Conservation (phyloP, 1,140 invertebrate genomes). For the Rhopalosiphum maidis region DNA sequence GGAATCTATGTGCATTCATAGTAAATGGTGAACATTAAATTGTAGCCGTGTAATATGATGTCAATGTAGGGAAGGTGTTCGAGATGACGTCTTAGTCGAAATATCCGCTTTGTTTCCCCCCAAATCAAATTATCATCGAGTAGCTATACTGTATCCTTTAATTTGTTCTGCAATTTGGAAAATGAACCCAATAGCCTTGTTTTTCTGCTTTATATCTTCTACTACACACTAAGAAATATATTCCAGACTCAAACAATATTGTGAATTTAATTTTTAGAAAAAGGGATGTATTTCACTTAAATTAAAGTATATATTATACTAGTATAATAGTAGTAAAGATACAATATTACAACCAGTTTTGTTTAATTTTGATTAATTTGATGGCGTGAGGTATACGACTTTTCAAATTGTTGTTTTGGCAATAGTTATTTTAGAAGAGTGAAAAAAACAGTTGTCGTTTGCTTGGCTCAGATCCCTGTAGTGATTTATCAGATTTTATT, state of each 20-base stretch:
- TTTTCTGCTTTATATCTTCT: neutral
- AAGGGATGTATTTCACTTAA: neutral
- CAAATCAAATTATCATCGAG: neutral
- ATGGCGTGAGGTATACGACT: rapidly evolving
- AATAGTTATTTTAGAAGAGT: neutral
- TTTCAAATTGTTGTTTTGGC: neutral
- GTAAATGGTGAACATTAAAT: neutral
- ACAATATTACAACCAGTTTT: neutral
- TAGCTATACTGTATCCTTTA: too few relatives aligned
- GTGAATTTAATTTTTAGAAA: neutral
- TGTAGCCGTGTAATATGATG: neutral
- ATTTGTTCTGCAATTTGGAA: neutral
- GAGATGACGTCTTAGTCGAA: neutral
- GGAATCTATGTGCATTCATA: neutral
- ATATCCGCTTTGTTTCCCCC: neutral
- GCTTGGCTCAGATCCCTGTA: too few relatives aligned
- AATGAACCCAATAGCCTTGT: neutral
- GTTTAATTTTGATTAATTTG: neutral
- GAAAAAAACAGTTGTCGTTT: neutral
- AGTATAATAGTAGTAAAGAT: neutral
- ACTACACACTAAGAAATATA: too few relatives aligned
- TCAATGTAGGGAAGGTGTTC: neutral
- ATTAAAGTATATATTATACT: neutral
- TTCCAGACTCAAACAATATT: neutral
- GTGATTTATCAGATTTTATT: neutral